Evolutionary conservation across 2,113 vertebrate species (phyloP), one percentile per base, ranked within the genome.

Genomic region (Zingel zingel): DNA sequence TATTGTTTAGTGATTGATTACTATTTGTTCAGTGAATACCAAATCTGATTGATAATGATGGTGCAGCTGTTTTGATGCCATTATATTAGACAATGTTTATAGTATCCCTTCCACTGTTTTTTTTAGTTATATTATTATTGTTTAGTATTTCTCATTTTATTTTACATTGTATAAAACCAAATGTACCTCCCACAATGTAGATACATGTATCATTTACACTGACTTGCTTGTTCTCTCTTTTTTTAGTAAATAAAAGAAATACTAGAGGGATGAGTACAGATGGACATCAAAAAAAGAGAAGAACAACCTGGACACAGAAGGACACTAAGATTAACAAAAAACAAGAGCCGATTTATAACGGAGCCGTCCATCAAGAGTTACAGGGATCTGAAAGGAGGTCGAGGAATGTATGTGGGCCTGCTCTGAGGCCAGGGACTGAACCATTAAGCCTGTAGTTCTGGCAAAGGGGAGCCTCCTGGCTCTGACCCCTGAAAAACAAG

Each of bases 241-340:
- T 30, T 94, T 53, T 90, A 95, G 95, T 95, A 95, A 95, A 94
- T 91, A 90, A 92, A 88, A 90, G 75, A 89, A 59, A 87, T 79
- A 90, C 88, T 86, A 88, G 77, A 74, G 72, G 86, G 85, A 87
- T 85, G 87, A 90, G 86, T 87, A 81, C 88, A 90, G 87, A 89
- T 84, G 94, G 94, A 94, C 86, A 86, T 91, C 95, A 77, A 79
- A 89, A 86, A 91, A 87, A 86, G 74, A 88, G 81, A 90, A 90
- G 75, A 92, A 83, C 89, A 87, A 79, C 36, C 11, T 61, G 77
- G 87, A 92, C 73, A 86, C 90, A 84, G 89, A 89, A 65, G 86
- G 88, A 91, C 76, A 76, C 81, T 78, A 77, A 79, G 65, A 85
- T 78, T 81, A 84, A 82, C 78, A 90, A 88, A 90, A 77, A 93